A percentile compares a stretch with the other conserved stretches of the same genome.
phyloP scores from a whole-genome alignment of 2,113 vertebrate genomes.

The Malurus alboscapulatus region DNA sequence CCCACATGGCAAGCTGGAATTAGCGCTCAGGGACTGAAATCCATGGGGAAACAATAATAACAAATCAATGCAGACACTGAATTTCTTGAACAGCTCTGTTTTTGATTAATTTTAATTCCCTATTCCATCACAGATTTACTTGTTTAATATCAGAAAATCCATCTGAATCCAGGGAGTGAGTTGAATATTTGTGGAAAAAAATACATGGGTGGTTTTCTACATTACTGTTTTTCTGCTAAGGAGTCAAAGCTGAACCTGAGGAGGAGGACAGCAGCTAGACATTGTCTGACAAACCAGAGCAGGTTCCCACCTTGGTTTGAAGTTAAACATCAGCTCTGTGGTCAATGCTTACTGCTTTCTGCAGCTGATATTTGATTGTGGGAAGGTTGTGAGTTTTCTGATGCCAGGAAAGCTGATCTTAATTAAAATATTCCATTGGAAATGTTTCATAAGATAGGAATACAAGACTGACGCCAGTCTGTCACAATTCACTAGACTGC shows the following conservation, averaged over 20 bases:
- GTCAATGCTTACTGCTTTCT: constrained; percentile 6
- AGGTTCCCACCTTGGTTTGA: neutral
- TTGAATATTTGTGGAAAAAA: neutral
- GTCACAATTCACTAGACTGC: constrained; percentile 49
- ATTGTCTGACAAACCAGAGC: neutral
- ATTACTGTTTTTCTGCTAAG: neutral
- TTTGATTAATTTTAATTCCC: constrained; percentile 46
- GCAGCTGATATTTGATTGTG: neutral
- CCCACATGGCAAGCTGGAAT: neutral
- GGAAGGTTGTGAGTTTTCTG: neutral
- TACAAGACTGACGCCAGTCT: constrained; percentile 57
- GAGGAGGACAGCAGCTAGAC: neutral
- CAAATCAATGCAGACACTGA: neutral
- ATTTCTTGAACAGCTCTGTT: neutral
- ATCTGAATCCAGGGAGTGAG: neutral
- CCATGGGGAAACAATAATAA: neutral
- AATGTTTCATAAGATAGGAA: constrained; percentile 64
- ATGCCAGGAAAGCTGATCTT: constrained; percentile 62
- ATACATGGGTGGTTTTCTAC: neutral
- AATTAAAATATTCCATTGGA: constrained; percentile 65
- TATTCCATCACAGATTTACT: constrained; percentile 15
- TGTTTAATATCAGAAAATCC: constrained; percentile 29
- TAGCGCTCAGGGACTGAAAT: neutral
- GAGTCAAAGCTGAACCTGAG: neutral
- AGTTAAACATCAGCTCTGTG: neutral